Evolutionary conservation across 2,797 vertebrate genomes (phyloP).

Genomic region (Cygnus olor): DNA sequence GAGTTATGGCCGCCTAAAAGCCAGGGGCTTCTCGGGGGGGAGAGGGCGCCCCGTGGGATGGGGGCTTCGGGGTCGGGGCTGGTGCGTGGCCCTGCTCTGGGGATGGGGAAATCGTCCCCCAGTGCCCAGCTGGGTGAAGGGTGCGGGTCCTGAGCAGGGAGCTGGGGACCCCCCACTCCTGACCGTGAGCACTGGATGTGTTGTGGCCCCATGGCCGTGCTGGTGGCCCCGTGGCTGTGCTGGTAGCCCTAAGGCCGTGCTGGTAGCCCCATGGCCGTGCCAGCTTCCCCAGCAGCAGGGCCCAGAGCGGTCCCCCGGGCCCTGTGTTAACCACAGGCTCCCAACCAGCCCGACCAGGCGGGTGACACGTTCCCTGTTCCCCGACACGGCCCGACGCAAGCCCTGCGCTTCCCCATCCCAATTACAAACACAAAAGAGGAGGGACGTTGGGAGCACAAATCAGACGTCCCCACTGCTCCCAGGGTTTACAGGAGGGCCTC

Average conservation of each 20-base stretch:
- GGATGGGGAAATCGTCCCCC: not conserved
- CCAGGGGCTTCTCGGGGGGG: not conserved
- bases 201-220: not conserved
- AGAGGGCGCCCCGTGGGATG: rapidly evolving
- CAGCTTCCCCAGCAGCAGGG: not conserved
- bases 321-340: not conserved
- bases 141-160: not conserved
- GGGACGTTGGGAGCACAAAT: too few relatives aligned
- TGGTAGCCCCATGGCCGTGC: not conserved
- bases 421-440: not conserved
- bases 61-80: rapidly evolving
- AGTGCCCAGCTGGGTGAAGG: not conserved
- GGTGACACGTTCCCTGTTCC: not conserved
- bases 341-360: not conserved
- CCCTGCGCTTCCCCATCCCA: not conserved
- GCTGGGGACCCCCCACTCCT: not conserved
- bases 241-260: not conserved
- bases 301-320: not conserved
- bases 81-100: not conserved
- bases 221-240: not conserved
- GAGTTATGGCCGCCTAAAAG: not conserved
- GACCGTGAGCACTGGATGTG: not conserved
- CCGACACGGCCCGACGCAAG: not conserved
- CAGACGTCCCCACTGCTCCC: not conserved
- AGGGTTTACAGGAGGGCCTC: too few relatives aligned